phyloP scores from a whole-genome alignment of 2,888 invertebrate species.

The Acronicta alni region DNA sequence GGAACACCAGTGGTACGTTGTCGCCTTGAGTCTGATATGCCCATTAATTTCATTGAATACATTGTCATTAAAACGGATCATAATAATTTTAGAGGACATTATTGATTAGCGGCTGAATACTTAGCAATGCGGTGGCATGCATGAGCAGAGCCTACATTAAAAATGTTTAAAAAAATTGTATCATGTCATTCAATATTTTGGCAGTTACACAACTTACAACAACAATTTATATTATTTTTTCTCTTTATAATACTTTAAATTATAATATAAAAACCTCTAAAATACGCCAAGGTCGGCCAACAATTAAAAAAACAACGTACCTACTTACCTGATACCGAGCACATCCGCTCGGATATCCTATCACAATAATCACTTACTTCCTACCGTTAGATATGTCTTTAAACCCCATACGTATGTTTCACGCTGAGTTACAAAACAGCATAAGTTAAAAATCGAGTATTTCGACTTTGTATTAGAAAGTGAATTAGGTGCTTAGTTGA shows the following conservation, averaged over 20 bases:
- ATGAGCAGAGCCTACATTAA: no score
- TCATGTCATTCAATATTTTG: background rate
- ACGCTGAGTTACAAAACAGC: constrained; percentile 12
- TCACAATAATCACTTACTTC: constrained; percentile 82
- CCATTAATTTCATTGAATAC: no score
- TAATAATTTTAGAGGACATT: no score
- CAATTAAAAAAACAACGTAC: constrained; percentile 64
- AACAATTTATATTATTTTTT: constrained; percentile 4
- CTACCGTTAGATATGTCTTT: constrained; percentile 72
- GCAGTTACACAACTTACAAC: background rate
- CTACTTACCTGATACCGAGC: constrained; percentile 77
- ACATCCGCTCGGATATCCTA: constrained; percentile 83
- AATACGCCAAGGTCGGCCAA: constrained; percentile 45
- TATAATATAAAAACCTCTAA: constrained; percentile 21
- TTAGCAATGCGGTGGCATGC: no score
- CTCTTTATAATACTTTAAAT: no score
- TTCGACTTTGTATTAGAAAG: background rate
- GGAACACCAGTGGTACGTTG: no score
- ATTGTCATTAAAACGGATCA: no score
- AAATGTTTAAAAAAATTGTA: no score
- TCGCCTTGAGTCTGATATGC: no score
- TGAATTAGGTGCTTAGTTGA: background rate
- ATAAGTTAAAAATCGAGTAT: background rate
- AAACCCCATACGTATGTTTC: constrained; percentile 13
- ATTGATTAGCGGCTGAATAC: no score